Percentiles rank a stretch among this genome's conserved stretches.
Conservation (phyloP, 37 sponge, comb jelly and placozoan genomes). For the Hexactinellida sp. region DNA sequence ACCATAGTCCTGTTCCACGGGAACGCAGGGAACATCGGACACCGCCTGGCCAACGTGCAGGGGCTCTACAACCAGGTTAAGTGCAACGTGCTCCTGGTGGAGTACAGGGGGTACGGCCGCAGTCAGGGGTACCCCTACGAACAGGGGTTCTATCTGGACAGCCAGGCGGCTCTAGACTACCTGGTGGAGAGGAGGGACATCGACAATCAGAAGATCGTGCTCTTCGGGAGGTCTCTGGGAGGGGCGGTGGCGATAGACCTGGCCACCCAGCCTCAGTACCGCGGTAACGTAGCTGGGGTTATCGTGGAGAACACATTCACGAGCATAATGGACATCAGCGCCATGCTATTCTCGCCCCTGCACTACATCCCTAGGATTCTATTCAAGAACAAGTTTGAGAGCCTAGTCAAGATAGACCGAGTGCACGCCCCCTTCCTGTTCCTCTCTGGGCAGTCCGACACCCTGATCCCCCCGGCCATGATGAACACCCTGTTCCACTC, state of each 20-base stretch:
- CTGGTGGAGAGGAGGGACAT: slow-evolving; percentile 68
- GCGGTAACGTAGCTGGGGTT: slow-evolving; percentile 42
- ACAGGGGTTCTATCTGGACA: slow-evolving; percentile 71
- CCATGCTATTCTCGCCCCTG: slow-evolving; percentile 64
- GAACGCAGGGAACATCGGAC: slow-evolving; percentile 97
- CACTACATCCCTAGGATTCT: slow-evolving; percentile 54
- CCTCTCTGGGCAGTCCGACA: slow-evolving; percentile 79
- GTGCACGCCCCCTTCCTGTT: slow-evolving; percentile 68
- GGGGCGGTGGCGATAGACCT: slow-evolving; percentile 90
- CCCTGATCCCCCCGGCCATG: slow-evolving; percentile 82
- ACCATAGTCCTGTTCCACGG: slow-evolving; percentile 89
- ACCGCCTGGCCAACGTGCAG: slow-evolving; percentile 89
- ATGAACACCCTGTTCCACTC: slow-evolving; percentile 37
- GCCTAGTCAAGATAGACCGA: slow-evolving; percentile 41
- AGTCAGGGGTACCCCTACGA: slow-evolving; percentile 66
- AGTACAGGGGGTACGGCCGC: slow-evolving; percentile 95
- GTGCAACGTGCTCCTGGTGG: slow-evolving; percentile 81
- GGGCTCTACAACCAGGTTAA: slow-evolving; percentile 75
- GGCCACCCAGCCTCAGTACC: slow-evolving; percentile 41
- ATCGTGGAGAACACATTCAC: slow-evolving; percentile 96
- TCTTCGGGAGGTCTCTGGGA: slow-evolving; percentile 84
- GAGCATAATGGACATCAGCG: slow-evolving; percentile 83
- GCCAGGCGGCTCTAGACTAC: slow-evolving; percentile 78
- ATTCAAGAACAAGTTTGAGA: slow-evolving; percentile 90
- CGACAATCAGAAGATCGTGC: slow-evolving; percentile 66